Evolutionary conservation across 2,113 vertebrate genomes (phyloP), one percentile per base, ranked within the genome.

Genomic region (Melanerpes formicivorus): DNA sequence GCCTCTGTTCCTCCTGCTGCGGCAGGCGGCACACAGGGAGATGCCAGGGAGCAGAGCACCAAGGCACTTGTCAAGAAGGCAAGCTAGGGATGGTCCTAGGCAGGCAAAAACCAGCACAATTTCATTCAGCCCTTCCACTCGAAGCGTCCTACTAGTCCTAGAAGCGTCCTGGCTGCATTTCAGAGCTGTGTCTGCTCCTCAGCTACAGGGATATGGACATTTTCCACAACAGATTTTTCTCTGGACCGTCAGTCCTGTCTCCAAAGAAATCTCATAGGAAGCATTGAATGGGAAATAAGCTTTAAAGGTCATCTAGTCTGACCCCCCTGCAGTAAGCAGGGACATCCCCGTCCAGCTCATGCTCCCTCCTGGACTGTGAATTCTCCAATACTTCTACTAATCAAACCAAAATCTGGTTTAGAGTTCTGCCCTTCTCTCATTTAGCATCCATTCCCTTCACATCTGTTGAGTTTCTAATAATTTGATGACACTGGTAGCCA

Each of bases 51-150:
- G 29, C 69, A 25, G 29, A 84, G 56, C 56, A 44, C 0, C 1
- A 14, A 63, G 17, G 5, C 11, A 11, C 25, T 4, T 13, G 30
- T 3, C 0, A 3, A 63, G 34, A 73, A 14, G 62, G n/a, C 40
- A 72, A 42, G 7, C 7, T 17, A 3, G 26, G 34, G 13, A 52
- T 5, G 22, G 23, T 21, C 14, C 40, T 7, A 14, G 29, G 55
- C 27, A 58, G 40, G 42, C 0, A 0, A 58, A 87, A 82, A 3
- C 1, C 55, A 62, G 54, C 58, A 71, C 0, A 1, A 69, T 37
- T 46, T 67, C 40, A 26, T 18, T 34, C 64, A 80, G 54, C 21
- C 54, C 48, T 42, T 52, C 30, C 52, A 7, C 34, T 54, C 55
- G 2, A 3, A 32, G 56, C 4, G 3, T 37, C 52, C 50, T 29